phyloP scores from a whole-genome alignment of 2,797 vertebrate genomes.

The Nannoperca australis region DNA sequence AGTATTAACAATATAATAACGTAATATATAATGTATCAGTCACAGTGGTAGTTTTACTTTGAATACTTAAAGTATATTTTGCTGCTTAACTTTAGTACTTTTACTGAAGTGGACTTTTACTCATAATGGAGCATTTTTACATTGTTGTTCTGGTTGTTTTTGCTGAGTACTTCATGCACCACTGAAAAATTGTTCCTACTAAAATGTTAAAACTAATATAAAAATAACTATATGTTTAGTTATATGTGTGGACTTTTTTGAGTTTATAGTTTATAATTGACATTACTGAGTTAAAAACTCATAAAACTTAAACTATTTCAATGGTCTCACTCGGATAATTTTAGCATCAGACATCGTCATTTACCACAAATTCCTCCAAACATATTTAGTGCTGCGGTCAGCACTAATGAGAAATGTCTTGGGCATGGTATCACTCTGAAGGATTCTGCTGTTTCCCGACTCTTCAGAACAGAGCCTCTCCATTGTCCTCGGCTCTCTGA shows the following conservation, averaged over 20 bases:
- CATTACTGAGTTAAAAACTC: neutral
- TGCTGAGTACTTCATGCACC: neutral
- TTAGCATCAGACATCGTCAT: constrained; percentile 55
- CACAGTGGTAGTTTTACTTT: neutral
- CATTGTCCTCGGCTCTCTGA: constrained; percentile 75
- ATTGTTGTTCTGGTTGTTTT: neutral
- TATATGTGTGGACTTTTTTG: neutral
- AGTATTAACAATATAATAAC: neutral
- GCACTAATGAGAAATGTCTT: constrained; percentile 80
- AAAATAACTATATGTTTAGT: neutral
- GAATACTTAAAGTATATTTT: neutral
- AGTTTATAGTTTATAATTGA: too few species aligned
- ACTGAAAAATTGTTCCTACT: neutral
- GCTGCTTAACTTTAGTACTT: neutral
- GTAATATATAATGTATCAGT: neutral
- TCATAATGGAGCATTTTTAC: neutral
- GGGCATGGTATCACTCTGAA: constrained; percentile 72
- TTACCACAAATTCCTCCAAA: constrained; percentile 59
- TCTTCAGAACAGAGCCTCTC: constrained; percentile 78
- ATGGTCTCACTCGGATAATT: constrained; percentile 54
- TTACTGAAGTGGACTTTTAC: neutral
- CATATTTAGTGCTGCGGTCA: constrained; percentile 57
- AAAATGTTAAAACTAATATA: neutral
- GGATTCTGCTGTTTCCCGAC: constrained; percentile 47
- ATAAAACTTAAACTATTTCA: neutral